Base-by-base conservation (phyloP, 1,140 invertebrate species). In the Holotrichia oblita region DNA sequence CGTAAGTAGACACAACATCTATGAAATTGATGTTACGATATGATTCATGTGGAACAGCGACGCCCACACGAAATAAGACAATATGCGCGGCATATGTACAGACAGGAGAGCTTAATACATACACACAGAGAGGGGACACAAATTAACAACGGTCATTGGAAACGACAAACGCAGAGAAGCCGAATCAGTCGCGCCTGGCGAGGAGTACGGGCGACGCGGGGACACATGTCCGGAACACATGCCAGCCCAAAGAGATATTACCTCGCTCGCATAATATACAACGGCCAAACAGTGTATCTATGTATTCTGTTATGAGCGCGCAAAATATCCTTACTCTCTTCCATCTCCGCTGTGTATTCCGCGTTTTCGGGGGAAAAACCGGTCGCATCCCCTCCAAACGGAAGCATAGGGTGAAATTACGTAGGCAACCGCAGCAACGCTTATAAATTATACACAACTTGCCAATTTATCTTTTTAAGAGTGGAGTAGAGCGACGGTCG, bases 371-470 rank as follows among this genome's bases (percentile, higher is more conserved):
- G 7, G 48, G 48, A 55, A 55, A 55, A 55, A 55, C 48, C 48
- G 12, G n/a, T 55, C 48, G 48, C 14, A 4, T 34, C 27, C 2
- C 27, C 27, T 4, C 4, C 27, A 34, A 34, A 34, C 27, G 27
- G 2, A 34, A 14, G 48, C 17, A 17, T 17, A 17, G 14, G 48
- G 14, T 17, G 48, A 55, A 55, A 55, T 55, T 55, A 55, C 48
- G 48, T 55, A 55, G 48, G 48, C 48, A 55, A 55, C 48, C 48
- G 48, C 48, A 55, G 48, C 48, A 55, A 55, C 48, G 48, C 48
- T 55, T 55, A 55, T 55, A 55, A 55, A 55, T 55, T 55, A 55
- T 55, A 55, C 48, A 55, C 48, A 55, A 55, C 48, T 55, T 55
- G 48, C 48, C 48, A 55, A 55, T 55, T 55, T 55, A 55, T 55